Percentiles rank a stretch among this genome's conserved stretches.
Evolutionary conservation across 2,797 vertebrate genomes (phyloP).

Genomic region (Poeciliopsis paucimaculata): DNA sequence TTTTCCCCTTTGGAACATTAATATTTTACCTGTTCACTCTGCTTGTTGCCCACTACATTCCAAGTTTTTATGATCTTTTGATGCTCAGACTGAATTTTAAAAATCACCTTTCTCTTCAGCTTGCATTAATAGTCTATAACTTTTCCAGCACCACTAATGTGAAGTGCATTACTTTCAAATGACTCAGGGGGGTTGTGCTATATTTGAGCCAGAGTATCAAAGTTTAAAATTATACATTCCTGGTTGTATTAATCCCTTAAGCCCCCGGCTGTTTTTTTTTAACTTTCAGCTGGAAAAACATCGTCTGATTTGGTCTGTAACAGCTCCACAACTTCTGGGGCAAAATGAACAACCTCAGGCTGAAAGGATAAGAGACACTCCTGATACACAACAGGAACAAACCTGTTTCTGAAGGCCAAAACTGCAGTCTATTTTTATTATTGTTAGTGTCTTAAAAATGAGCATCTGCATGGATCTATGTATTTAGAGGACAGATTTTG

Average conservation of each 20-base stretch:
- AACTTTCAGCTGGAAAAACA: conserved; percentile 7
- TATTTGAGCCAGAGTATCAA: conserved; percentile 2
- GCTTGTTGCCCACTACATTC: not conserved
- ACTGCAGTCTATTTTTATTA: not conserved
- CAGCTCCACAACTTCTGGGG: not conserved
- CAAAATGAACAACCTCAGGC: conserved; percentile 3
- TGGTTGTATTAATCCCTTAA: conserved; percentile 10
- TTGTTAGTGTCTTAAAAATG: not conserved
- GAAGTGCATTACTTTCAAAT: conserved; percentile 1
- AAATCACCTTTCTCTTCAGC: not conserved
- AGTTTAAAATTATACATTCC: conserved; percentile 3
- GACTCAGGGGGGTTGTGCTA: not conserved
- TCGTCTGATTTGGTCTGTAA: not conserved
- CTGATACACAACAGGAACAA: not conserved
- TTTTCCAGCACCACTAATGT: not conserved
- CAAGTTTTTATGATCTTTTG: not conserved
- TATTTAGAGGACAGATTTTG: not conserved
- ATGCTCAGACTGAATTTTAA: not conserved
- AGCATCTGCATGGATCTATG: not conserved
- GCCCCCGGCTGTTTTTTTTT: not conserved
- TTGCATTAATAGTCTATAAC: not conserved
- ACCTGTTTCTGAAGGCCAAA: not conserved
- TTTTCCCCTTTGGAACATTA: not conserved
- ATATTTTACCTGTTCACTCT: not conserved
- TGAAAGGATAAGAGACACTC: conserved; percentile 7